Conservation (phyloP, 2,888 invertebrate genomes). For the Erebia ligea region DNA sequence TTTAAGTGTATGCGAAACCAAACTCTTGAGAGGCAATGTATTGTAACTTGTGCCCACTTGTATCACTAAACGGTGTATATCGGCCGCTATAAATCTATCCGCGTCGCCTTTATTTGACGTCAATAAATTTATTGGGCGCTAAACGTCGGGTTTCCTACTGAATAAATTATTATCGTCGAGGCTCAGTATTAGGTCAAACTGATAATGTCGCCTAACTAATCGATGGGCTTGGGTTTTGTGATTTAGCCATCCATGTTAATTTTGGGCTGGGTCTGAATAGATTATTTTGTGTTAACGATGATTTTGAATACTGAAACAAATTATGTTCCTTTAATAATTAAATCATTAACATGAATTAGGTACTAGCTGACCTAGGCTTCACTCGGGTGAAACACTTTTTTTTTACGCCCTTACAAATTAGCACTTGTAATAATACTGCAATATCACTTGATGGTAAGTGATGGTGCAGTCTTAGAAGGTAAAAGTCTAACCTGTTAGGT, state of each 20-base stretch:
- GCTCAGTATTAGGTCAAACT: constrained; percentile 40
- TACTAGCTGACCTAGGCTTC: no score
- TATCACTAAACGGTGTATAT: constrained; percentile 30
- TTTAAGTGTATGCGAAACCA: neutral
- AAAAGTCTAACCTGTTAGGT: no score
- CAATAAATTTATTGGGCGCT: constrained; percentile 73
- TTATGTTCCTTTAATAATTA: no score
- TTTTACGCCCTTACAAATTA: no score
- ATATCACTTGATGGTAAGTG: no score
- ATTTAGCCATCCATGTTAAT: neutral
- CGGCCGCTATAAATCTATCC: constrained; percentile 47
- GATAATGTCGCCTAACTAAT: constrained; percentile 32
- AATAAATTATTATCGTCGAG: constrained; percentile 63
- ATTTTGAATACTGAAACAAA: no score
- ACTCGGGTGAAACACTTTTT: no score
- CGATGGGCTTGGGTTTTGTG: constrained; percentile 1
- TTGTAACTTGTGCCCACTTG: neutral
- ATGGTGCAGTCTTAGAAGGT: no score
- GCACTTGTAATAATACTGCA: no score
- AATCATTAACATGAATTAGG: no score
- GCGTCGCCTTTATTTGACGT: constrained; percentile 54
- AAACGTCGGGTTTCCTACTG: constrained; percentile 56
- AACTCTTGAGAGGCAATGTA: neutral
- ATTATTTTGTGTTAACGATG: neutral
- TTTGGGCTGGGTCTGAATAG: neutral